Base-by-base conservation (phyloP, 64 coral and sea anemone species). In the Stylophora pistillata region DNA sequence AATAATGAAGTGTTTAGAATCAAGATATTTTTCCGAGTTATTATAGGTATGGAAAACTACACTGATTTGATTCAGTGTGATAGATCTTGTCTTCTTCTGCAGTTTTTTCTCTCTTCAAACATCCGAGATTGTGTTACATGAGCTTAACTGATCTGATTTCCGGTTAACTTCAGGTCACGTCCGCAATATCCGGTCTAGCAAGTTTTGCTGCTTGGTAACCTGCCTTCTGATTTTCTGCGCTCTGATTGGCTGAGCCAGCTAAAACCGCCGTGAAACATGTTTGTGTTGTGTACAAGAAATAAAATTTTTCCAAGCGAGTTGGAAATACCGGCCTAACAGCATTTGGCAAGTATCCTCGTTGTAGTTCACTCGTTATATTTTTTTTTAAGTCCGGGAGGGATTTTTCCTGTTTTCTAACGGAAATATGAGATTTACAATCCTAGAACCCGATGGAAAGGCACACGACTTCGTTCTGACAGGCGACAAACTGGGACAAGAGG, bases 401-500 rank as follows among this genome's bases (percentile, higher is more conserved):
- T 12, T 64, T 74, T 7, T 15, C n/a, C 73, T 62, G 63, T 56
- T 92, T 21, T 32, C 32, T 15, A 26, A 26, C 18, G 55, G 4
- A 55, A 88, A 81, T 78, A 93, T 93, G 91, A 93, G 81, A 66
- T 88, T 93, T 72, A 53, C 69, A 56, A 71, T 93, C 20, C 10
- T 88, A 41, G 91, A 93, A 55, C 72, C 78, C 75, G 64, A 82
- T 52, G 91, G 91, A 14, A 93, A 31, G 58, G 81, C 56, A 55
- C 85, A 93, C 61, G 91, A 93, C 13, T 93, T 93, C 60, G 75
- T 81, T 59, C 69, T 93, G 60, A 93, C 91, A 2, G 30, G 85
- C 14, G 85, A 93, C 31, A 93, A 93, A 82, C 91, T 93, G 21
- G 91, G 91, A 74, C 91, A 93, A 88, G 85, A 93, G 15, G 77